phyloP scores from a whole-genome alignment of 1,140 invertebrate species.

The Globodera rostochiensis region DNA sequence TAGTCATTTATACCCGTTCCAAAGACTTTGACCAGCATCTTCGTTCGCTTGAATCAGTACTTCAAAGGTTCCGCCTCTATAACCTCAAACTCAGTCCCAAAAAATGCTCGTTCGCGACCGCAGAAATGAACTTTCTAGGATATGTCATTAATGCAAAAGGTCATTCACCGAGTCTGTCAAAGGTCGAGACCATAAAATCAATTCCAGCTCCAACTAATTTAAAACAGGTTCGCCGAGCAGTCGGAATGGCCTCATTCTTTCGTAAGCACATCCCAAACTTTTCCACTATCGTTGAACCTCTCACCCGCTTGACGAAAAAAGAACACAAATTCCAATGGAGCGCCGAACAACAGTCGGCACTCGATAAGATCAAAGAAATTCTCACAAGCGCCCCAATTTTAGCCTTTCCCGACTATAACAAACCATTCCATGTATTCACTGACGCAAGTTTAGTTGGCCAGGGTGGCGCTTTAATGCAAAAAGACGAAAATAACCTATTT shows the following conservation, averaged over 20 bases:
- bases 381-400: constrained; percentile 22
- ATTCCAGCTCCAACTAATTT: constrained; percentile 58
- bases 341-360: constrained; percentile 19
- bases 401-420: constrained; percentile 29
- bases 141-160: constrained; percentile 55
- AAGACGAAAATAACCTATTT: constrained; percentile 1
- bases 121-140: constrained; percentile 53
- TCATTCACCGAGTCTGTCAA: constrained; percentile 49
- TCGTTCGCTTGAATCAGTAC: constrained; percentile 18
- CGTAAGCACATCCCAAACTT: constrained; percentile 18
- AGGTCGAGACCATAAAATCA: constrained; percentile 49
- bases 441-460: constrained; percentile 19
- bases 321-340: constrained; percentile 17
- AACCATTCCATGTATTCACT: constrained; percentile 36
- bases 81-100: constrained; percentile 42
- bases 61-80: constrained; percentile 26
- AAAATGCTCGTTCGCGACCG: constrained; percentile 31
- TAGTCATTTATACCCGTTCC: constrained; percentile 20
- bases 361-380: constrained; percentile 23
- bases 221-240: constrained; percentile 56
- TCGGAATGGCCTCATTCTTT: constrained; percentile 47
- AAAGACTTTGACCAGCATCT: constrained; percentile 23
- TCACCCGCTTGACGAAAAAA: constrained; percentile 9
- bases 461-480: constrained; percentile 7
- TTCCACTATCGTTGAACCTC: constrained; percentile 13